Base-by-base conservation (phyloP, 2,113 vertebrate genomes). In the Trachemys scripta region DNA sequence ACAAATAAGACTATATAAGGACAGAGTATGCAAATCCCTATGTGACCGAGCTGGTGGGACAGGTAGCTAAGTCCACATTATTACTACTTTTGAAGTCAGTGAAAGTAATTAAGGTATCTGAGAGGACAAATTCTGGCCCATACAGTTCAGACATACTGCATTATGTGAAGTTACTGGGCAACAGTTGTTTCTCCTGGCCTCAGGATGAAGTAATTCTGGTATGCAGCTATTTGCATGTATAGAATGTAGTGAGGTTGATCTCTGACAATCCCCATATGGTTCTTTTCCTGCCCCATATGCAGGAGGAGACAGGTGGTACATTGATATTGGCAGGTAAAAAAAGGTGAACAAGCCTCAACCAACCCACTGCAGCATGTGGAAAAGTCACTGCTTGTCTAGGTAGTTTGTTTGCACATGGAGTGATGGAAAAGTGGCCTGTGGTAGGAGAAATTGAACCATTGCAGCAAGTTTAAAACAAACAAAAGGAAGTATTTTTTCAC, bases 1-100 rank as follows among this genome's bases (percentile, higher is more conserved):
- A 75, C 72, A 91, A 94, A 65, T 29, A 91, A 16, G 29, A 19
- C 75, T 65, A 82, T 75, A 91, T 80, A 82, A 88, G 79, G 22
- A 80, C 11, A 72, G 42, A 0, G 0, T 87, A 31, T 62, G 56
- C 24, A 78, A 47, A 47, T 4, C 13, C 24, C 42, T 27, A 45
- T 14, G 25, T 45, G 42, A 25, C 42, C 1, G 42, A 47, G 42
- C 42, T 47, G 24, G 24, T 47, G 42, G 25, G 24, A 78, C 24
- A 78, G 13, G 22, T 16, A 27, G 24, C 12, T 13, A 27, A 78
- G 24, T 45, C 42, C 47, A 6, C 42, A 14, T 78, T 47, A 16
- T 78, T 78, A 47, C 45, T 78, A 8, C n/a, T 72, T 38, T 72
- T 38, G 20, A 72, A 72, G n/a, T 38, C 13, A 47, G 7, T 78